Evolutionary conservation across 2,797 vertebrate species (phyloP).

Genomic region (Florisuga fusca): DNA sequence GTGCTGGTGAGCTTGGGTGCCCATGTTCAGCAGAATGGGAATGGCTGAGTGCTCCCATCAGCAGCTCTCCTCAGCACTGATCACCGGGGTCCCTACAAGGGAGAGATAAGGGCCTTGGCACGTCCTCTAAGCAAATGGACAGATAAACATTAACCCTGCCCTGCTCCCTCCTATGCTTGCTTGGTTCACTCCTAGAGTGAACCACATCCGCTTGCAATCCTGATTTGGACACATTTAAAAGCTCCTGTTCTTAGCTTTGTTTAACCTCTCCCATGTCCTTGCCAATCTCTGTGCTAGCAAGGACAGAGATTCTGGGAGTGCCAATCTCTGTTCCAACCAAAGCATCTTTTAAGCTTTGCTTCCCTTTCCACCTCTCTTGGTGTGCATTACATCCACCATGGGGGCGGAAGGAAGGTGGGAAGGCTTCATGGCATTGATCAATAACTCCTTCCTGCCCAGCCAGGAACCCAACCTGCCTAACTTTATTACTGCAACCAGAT

Average conservation of each 20-base stretch:
- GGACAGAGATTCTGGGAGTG: not conserved
- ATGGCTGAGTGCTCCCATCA: not conserved
- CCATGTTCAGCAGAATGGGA: not conserved
- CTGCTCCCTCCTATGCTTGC: not conserved
- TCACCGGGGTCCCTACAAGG: not conserved
- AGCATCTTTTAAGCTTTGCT: not conserved
- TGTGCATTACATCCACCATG: not conserved
- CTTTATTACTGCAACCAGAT: constrained; percentile 89
- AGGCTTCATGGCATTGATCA: constrained; percentile 61
- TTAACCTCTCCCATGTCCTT: constrained; percentile 16
- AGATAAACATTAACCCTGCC: not conserved
- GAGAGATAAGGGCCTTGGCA: not conserved
- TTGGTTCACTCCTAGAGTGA: not conserved
- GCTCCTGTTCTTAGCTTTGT: not conserved
- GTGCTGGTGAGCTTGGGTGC: not conserved
- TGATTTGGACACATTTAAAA: not conserved
- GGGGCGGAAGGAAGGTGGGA: constrained; percentile 52
- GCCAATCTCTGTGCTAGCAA: not conserved
- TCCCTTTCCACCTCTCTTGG: constrained; percentile 16
- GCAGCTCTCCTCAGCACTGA: not conserved
- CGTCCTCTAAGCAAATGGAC: not conserved
- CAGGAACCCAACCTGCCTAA: constrained; percentile 56
- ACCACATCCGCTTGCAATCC: not conserved
- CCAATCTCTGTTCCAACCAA: not conserved
- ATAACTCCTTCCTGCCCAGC: constrained; percentile 62